These are phyloP conservation scores for Smutsia temminckii DNA, from an alignment of 2,797 vertebrate genomes.

Conservation along the genomic window DNA sequence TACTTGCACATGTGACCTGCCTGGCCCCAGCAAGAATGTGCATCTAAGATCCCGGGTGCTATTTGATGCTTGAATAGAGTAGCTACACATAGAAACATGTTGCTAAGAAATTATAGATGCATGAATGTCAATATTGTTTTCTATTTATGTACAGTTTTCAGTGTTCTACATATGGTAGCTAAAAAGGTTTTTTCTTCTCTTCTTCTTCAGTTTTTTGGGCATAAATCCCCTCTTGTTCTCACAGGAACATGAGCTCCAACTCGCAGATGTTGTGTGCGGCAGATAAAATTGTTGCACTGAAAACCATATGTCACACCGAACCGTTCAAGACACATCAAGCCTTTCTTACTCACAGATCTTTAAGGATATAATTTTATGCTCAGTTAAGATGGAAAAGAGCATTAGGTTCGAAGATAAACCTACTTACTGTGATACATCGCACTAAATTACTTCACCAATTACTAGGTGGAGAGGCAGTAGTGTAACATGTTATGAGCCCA, in stretches of 20 bases:
- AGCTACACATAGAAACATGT: not conserved
- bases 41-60: not conserved
- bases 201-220: slow-evolving; percentile 77
- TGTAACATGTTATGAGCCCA: slow-evolving; percentile 42
- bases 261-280: slow-evolving; percentile 79
- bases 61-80: not conserved
- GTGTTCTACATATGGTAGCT: slow-evolving; percentile 69
- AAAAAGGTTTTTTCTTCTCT: slow-evolving; percentile 77
- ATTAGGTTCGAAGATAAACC: slow-evolving; percentile 84
- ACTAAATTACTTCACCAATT: slow-evolving; percentile 81
- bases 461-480: slow-evolving; percentile 79
- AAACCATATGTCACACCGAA: slow-evolving; percentile 86
- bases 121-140: slow-evolving; percentile 68
- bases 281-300: slow-evolving; percentile 82
- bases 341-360: slow-evolving; percentile 75
- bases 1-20: not conserved
- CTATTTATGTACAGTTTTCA: slow-evolving; percentile 71
- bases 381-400: slow-evolving; percentile 86
- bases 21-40: not conserved
- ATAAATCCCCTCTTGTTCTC: slow-evolving; percentile 85
- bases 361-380: slow-evolving; percentile 84
- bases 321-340: slow-evolving; percentile 80
- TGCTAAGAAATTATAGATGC: slow-evolving; percentile 61
- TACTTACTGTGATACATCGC: slow-evolving; percentile 76
- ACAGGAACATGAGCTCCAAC: slow-evolving; percentile 84